These are phyloP conservation scores for Acanthurus lineatus DNA, from an alignment of 2,797 vertebrate species.

Conservation along the genomic window DNA sequence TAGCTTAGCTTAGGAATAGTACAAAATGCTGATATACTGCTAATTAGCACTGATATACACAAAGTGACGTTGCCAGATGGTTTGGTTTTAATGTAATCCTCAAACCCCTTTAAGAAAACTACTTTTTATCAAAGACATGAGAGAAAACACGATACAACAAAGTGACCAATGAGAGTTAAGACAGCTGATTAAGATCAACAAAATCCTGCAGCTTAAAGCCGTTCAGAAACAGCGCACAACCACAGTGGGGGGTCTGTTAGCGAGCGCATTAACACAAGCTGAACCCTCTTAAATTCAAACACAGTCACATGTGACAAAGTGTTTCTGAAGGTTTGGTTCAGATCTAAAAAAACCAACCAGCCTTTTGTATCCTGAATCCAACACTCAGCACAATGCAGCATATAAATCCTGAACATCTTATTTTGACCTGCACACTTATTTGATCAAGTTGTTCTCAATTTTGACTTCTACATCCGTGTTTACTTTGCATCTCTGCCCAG, in stretches of 20 bases:
- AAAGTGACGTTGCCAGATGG: constrained; percentile 45
- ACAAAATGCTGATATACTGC: background rate
- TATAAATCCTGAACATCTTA: background rate
- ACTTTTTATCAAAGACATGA: constrained; percentile 41
- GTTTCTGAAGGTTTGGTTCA: constrained; percentile 31
- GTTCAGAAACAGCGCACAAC: constrained; percentile 5
- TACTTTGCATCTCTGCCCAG: background rate
- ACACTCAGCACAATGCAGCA: background rate
- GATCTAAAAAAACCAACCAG: background rate
- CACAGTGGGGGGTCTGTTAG: constrained; percentile 28
- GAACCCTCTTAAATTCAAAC: constrained; percentile 37
- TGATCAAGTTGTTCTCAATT: background rate
- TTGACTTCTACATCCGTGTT: too few species aligned
- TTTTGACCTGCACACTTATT: background rate
- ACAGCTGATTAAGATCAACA: constrained; percentile 57
- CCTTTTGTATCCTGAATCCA: background rate
- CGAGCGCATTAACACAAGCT: constrained; percentile 20
- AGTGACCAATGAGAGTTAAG: constrained; percentile 65
- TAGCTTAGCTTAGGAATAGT: too few species aligned
- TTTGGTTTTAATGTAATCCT: constrained; percentile 47
- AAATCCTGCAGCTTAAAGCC: constrained; percentile 57
- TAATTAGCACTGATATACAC: background rate
- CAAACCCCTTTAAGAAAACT: constrained; percentile 54
- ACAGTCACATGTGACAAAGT: constrained; percentile 40
- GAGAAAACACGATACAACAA: constrained; percentile 39